Evolutionary conservation across 2,888 invertebrate genomes (phyloP), one percentile per base, ranked within the genome.

Genomic region (Altica lythri): DNA sequence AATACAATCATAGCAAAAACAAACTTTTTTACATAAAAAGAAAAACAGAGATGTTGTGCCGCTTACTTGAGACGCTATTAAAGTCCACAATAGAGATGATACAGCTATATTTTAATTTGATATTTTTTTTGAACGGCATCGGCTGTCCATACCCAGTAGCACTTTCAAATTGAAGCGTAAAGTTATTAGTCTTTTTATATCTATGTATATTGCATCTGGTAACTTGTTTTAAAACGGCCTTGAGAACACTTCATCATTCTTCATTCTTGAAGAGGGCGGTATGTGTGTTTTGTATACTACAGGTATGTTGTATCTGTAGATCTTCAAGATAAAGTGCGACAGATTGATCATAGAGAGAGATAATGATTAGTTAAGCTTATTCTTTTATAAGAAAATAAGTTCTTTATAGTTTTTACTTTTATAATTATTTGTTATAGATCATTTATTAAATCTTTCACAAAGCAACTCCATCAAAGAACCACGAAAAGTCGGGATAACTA

Each of bases 51-150:
- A n/a, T 22, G 13, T 30, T 51, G 46, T 53, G 58, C 58, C 58
- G 58, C 55, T 58, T 50, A 3, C 6, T 4, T 12, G n/a, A 46
- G 22, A 55, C 43, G 16, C 37, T 13, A 30, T 14, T 19, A 16
- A 27, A 29, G 13, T 52, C 29, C 35, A 59, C 61, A 66, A 67
- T 63, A 64, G 64, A 67, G 67, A 68, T 72, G 71, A 72, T 70
- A 68, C 65, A 66, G 70, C 68, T 68, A 67, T 69, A 73, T 73
- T 73, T 73, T 73, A 73, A 73, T 73, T 72, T 69, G 72, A 73
- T 71, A 68, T 70, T 72, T 72, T 73, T 48, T 72, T 71, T 43
- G 30, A 53, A 13, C 43, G 14, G 54, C 56, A 60, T 10, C 43
- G 14, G 54, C 56, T 59, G 59, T 59, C 44, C 55, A 65, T 72